Base-by-base conservation (phyloP, 2,113 vertebrate genomes). In the Forbesichthys papilliferus region DNA sequence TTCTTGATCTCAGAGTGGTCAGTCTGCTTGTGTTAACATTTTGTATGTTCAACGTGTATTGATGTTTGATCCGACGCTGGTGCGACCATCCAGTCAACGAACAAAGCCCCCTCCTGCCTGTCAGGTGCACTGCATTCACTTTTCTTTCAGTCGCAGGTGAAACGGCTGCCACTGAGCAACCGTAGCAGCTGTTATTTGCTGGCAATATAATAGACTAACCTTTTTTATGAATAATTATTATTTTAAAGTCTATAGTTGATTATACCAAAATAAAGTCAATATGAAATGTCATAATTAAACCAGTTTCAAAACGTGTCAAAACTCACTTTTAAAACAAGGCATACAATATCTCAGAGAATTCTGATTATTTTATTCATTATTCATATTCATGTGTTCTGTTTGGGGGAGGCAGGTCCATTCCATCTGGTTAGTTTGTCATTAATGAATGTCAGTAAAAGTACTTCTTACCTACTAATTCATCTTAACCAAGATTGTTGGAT, bases 1-100 rank as follows among this genome's bases (percentile, higher is more conserved):
- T 93, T 61, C 87, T 94, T 47, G 93, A 95, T 74, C 77, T 95
- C 61, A 95, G 94, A 89, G 91, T 93, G 94, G 94, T 96, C 80
- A 90, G 93, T 89, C 67, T 2, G 9, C 20, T 18, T 47, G 10
- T 0, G 33, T 9, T 47, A 2, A 8, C 68, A 10, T 74, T 58
- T 48, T 3, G 8, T 59, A 16, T 46, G 16, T 16, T 56, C n/a
- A 11, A 7, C 52, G 9, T 16, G 11, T 58, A n/a, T 47, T 48
- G 34, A 34, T 59, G 62, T 52, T 48, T 16, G 14, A n/a, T 6
- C 2, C 67, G 33, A 56, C 63, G 27, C 12, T 49, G 2, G 3
- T 3, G 14, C 49, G 36, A 56, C 46, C 60, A 4, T 48, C 6
- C 14, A 54, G 27, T 16, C 16, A 42, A 36, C 53, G 69, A 84